Evolutionary conservation across 2,113 vertebrate genomes (phyloP), one percentile per base, ranked within the genome.

Genomic region (Tonatia bakeri): DNA sequence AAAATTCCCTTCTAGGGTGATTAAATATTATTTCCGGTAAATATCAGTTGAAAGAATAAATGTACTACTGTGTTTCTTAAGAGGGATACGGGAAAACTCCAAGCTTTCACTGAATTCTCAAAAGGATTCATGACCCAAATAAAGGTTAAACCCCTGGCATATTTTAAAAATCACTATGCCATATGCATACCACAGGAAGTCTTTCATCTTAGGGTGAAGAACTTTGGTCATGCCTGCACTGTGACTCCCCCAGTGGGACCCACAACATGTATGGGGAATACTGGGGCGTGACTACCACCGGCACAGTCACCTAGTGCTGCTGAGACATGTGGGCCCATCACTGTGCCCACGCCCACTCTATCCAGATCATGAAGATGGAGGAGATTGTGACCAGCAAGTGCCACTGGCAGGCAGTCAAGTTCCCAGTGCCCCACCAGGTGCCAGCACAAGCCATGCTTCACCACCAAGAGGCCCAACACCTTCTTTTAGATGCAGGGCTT

Each of bases 261-360:
- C 99, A 99, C 98, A 99, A 99, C 97, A 99, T 99, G 99, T 99
- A 99, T 98, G 98, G 99, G 59, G 99, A 99, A 98, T 61, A 61
- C 24, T 61, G 59, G 40, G 3, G 16, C 14, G 7, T 73, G 72
- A 45, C 40, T 15, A 47, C 28, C 8, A 5, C 4, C 0, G 14
- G 43, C 1, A 2, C 15, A 4, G 8, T 33, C 43, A 47, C 28
- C 16, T 9, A 33, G 28, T 9, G 8, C 26, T 76, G 31, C 43
- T 16, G 28, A 76, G 73, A 76, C 43, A 76, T 11, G 26, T 15
- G 73, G 40, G 28, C 43, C 73, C 8, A 11, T 28, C 28, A 76
- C 73, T 4, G 22, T 76, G 28, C 28, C 43, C 43, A 47, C 9
- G 8, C 28, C 73, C 73, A 47, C 28, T 47, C 73, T 17, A 76